These are phyloP conservation scores for Gymnoscopelus braueri DNA, from an alignment of 2,797 vertebrate species.

Conservation along the genomic window DNA sequence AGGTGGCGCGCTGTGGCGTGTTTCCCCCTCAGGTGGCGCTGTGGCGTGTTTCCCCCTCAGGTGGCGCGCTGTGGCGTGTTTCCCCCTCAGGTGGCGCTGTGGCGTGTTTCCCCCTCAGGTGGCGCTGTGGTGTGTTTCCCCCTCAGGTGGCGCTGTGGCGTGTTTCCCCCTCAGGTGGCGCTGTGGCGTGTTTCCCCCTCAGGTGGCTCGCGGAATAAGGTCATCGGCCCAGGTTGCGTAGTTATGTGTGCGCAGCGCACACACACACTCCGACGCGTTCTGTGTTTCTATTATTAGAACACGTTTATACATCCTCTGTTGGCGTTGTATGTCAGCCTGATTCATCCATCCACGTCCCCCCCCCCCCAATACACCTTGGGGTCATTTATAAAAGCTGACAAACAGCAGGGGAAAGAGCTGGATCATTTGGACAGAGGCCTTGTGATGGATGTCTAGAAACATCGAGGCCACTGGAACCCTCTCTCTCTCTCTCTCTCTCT, in stretches of 20 bases:
- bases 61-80: constrained; percentile 3
- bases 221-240: constrained; percentile 61
- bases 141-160: not conserved
- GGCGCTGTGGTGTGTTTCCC: not conserved
- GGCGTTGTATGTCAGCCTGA: constrained; percentile 62
- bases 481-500: not conserved
- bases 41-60: constrained; percentile 57
- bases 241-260: constrained; percentile 55
- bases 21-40: too few relatives aligned
- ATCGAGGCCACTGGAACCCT: constrained; percentile 38
- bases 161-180: too few relatives aligned
- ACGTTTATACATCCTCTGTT: constrained; percentile 49
- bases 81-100: not conserved
- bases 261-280: not conserved
- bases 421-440: constrained; percentile 50
- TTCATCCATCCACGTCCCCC: constrained; percentile 56
- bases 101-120: too few relatives aligned
- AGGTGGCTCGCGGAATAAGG: constrained; percentile 59
- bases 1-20: too few relatives aligned
- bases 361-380: constrained; percentile 56
- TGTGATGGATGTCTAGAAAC: constrained; percentile 60
- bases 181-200: constrained; percentile 58
- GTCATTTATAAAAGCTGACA: constrained; percentile 69
- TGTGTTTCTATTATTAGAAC: constrained; percentile 53
- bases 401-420: constrained; percentile 34